Conservation (phyloP, 1,140 invertebrate species). For the Drosophila leontia region DNA sequence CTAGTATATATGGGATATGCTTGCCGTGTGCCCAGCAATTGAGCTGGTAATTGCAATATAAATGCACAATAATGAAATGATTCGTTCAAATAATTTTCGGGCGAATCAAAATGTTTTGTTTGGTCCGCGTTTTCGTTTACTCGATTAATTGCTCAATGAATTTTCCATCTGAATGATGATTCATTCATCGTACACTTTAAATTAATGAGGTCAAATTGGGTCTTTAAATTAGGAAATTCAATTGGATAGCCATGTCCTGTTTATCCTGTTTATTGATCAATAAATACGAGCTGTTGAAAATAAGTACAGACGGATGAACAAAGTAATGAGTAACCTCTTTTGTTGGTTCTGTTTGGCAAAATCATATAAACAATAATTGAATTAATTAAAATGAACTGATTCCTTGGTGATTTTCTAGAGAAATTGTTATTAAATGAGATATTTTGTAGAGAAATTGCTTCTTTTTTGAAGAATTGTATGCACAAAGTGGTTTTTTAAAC, state of each 20-base stretch:
- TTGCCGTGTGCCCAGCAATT: slow-evolving; percentile 18
- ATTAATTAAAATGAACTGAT: not conserved
- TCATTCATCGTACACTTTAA: slow-evolving; percentile 17
- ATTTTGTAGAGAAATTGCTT: not conserved
- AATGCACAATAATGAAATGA: slow-evolving; percentile 54
- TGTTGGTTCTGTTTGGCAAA: not conserved
- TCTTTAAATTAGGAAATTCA: slow-evolving; percentile 21
- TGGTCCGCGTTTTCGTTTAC: slow-evolving; percentile 27
- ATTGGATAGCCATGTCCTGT: slow-evolving; percentile 5
- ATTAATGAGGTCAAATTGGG: slow-evolving; percentile 24
- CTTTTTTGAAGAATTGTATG: not conserved
- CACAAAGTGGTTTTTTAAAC: not conserved
- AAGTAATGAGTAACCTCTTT: not conserved
- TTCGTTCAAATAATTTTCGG: slow-evolving; percentile 50
- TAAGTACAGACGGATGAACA: not conserved
- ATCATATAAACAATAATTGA: not conserved
- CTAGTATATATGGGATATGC: not conserved
- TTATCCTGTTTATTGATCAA: slow-evolving; percentile 7
- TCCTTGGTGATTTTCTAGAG: not conserved
- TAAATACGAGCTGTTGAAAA: not conserved
- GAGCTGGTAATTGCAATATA: slow-evolving; percentile 55
- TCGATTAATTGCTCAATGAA: slow-evolving; percentile 54
- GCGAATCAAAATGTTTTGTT: slow-evolving; percentile 47
- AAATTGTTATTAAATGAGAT: not conserved
- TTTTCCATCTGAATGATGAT: slow-evolving; percentile 38